Conservation (phyloP, 2,113 vertebrate species). For the human (Homo sapiens) region GRCh38 chr5:17499001-17499500, state of each 20-base stretch:
- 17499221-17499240: neutral
- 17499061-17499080: neutral
- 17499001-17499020: too few species aligned
- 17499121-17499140: neutral
- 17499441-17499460: too few species aligned
- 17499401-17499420: neutral
- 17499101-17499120: neutral
- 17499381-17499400: too few species aligned
- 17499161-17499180: neutral
- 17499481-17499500: neutral
- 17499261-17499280: neutral
- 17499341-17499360: neutral
- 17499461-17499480: neutral
- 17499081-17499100: neutral
- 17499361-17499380: too few species aligned
- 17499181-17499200: neutral
- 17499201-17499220: neutral
- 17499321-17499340: neutral
- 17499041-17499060: neutral
- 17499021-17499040: neutral
- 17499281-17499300: neutral
- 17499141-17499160: neutral
- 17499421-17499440: fast-evolving
- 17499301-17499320: neutral
- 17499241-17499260: too few species aligned